Evolutionary conservation across 2,888 invertebrate genomes (phyloP).

Genomic region (Lepas anatifera): DNA sequence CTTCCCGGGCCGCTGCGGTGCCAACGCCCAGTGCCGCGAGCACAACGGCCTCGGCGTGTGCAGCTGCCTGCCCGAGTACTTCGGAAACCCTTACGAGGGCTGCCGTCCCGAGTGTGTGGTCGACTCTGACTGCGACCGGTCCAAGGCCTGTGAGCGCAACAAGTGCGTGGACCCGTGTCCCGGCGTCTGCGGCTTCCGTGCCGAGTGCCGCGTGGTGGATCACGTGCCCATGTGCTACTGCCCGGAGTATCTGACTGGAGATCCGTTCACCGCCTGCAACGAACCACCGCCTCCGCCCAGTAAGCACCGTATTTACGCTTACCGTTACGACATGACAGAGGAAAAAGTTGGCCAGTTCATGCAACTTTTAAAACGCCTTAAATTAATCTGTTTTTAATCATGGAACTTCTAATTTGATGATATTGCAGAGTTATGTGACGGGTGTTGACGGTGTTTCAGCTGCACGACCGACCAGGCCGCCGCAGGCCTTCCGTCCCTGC

Average conservation of each 20-base stretch:
- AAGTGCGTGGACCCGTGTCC: constrained; percentile 45
- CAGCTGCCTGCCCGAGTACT: constrained; percentile 27
- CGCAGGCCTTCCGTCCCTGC: constrained; percentile 47
- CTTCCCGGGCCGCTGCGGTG: constrained; percentile 62
- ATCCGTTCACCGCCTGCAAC: constrained; percentile 43
- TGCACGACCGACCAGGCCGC: neutral
- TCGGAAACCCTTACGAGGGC: constrained; percentile 43
- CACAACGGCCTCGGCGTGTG: constrained; percentile 39
- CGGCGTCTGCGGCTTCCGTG: constrained; percentile 62
- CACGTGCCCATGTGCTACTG: constrained; percentile 67
- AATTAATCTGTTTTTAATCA: too few relatives aligned
- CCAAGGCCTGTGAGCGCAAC: constrained; percentile 48
- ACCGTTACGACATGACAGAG: too few relatives aligned
- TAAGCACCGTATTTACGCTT: too few relatives aligned
- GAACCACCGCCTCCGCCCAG: constrained; percentile 12
- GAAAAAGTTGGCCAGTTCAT: too few relatives aligned
- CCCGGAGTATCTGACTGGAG: constrained; percentile 53
- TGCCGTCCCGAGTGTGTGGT: constrained; percentile 58
- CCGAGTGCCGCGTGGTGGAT: constrained; percentile 57
- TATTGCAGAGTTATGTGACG: too few relatives aligned
- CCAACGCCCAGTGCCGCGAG: constrained; percentile 67
- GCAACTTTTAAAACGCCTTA: too few relatives aligned
- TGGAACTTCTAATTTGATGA: too few relatives aligned
- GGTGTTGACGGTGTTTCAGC: neutral
- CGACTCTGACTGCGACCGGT: constrained; percentile 60